Evolutionary conservation across 2,797 vertebrate species (phyloP).

Genomic region (Eurystomus glaucurus): DNA sequence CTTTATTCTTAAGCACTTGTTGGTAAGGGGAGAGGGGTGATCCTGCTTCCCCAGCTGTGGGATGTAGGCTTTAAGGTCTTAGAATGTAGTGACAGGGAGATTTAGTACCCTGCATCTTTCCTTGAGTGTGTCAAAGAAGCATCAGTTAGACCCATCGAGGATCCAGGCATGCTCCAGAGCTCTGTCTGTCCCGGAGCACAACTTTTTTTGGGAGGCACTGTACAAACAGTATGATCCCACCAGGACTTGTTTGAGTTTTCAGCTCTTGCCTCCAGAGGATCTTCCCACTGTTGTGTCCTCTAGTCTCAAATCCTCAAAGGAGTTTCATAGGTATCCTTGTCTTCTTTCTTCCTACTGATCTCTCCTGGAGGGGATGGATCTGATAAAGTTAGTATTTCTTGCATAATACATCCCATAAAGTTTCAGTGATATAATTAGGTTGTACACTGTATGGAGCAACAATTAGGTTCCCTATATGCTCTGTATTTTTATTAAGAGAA

Average conservation of each 20-base stretch:
- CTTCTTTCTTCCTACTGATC: background rate
- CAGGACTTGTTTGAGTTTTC: background rate
- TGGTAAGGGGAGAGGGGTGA: background rate
- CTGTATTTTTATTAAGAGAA: background rate
- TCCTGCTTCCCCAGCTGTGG: background rate
- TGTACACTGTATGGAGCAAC: background rate
- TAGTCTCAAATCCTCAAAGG: background rate
- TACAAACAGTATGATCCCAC: background rate
- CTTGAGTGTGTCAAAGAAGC: background rate
- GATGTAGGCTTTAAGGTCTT: background rate
- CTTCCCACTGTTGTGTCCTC: background rate
- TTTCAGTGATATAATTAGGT: background rate
- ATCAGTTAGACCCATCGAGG: background rate
- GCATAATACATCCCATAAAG: background rate
- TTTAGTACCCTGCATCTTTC: background rate
- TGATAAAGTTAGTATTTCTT: background rate
- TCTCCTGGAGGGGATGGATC: background rate
- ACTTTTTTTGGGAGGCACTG: background rate
- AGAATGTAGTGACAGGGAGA: background rate
- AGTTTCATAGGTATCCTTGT: background rate
- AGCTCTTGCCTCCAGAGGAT: background rate
- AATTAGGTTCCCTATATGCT: background rate
- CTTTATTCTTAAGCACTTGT: background rate
- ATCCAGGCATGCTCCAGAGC: background rate
- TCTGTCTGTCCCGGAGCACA: background rate